These are phyloP conservation scores for Dendroctonus valens DNA, from an alignment of 1,140 invertebrate species.

Conservation along the genomic window DNA sequence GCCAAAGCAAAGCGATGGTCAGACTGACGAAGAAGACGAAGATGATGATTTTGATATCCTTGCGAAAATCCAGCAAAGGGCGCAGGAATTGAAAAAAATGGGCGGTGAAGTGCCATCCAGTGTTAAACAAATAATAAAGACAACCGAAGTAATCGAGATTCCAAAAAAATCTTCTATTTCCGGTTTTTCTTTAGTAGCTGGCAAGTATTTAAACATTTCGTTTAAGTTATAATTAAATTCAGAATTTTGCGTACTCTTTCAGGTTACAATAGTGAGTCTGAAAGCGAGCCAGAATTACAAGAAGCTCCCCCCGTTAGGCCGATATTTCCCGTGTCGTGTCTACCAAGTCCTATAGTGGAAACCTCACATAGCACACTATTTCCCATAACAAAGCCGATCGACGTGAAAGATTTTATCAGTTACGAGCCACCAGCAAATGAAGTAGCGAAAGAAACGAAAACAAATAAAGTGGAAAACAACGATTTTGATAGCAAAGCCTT, in stretches of 20 bases:
- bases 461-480: constrained; percentile 32
- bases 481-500: constrained; percentile 46
- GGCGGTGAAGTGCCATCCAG: constrained; percentile 37
- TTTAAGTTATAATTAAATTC: neutral
- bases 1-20: constrained; percentile 3
- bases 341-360: constrained; percentile 16
- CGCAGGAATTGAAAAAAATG: constrained; percentile 51
- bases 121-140: constrained; percentile 27
- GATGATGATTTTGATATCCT: constrained; percentile 51
- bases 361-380: constrained; percentile 50
- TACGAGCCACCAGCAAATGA: constrained; percentile 16
- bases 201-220: constrained; percentile 45
- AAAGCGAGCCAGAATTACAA: constrained; percentile 57
- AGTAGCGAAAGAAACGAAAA: constrained; percentile 29
- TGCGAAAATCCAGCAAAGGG: constrained; percentile 49
- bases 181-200: constrained; percentile 58
- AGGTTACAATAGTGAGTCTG: constrained; percentile 35
- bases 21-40: constrained; percentile 38
- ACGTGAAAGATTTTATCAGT: constrained; percentile 41
- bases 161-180: constrained; percentile 28
- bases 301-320: neutral
- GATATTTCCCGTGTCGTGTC: constrained; percentile 1
- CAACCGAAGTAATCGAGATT: constrained; percentile 20
- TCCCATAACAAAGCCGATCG: constrained; percentile 49
- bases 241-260: neutral